phyloP scores from a whole-genome alignment of 2,888 invertebrate species.

The Molorchus minor region DNA sequence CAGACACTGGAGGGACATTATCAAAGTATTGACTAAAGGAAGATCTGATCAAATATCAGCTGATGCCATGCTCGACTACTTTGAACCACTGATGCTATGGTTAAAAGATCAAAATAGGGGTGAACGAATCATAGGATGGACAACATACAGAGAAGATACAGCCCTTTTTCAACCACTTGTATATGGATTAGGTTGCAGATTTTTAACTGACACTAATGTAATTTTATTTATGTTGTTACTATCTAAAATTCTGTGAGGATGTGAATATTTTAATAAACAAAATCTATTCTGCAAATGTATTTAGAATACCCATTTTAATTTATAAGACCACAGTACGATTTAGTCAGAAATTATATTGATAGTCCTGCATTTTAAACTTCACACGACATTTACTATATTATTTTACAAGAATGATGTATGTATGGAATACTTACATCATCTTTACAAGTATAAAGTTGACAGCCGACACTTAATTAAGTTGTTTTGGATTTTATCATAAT shows the following conservation, averaged over 20 bases:
- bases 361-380: no score
- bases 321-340: no score
- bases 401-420: no score
- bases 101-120: slow-evolving; percentile 78
- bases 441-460: no score
- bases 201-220: slow-evolving; percentile 23
- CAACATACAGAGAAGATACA: slow-evolving; percentile 72
- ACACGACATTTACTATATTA: no score
- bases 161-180: slow-evolving; percentile 64
- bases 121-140: slow-evolving; percentile 80
- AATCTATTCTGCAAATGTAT: no score
- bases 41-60: slow-evolving; percentile 78
- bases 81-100: slow-evolving; percentile 82
- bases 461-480: no score
- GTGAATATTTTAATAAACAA: no score
- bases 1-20: slow-evolving; percentile 75
- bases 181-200: slow-evolving; percentile 32
- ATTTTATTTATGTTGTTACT: neutral
- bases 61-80: slow-evolving; percentile 81
- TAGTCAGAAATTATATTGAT: no score
- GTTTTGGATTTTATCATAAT: no score
- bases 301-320: no score
- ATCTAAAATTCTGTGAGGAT: neutral
- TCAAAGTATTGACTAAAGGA: slow-evolving; percentile 76
- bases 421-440: no score